Percentiles rank a stretch among this genome's conserved stretches.
phyloP scores from a whole-genome alignment of 1,140 invertebrate genomes.

The Ganaspis sp. region DNA sequence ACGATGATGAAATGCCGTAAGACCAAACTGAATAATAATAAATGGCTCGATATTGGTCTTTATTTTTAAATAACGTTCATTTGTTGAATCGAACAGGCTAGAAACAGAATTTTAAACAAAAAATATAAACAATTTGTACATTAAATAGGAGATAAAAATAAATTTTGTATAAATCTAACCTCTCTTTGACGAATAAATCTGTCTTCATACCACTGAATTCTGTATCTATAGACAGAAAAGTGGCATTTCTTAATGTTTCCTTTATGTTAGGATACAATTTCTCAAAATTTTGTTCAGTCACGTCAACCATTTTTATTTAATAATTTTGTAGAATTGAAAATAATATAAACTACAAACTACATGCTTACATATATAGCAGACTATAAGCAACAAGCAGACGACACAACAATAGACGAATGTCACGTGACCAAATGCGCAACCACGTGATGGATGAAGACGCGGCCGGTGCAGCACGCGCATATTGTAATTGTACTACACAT shows the following conservation, averaged over 20 bases:
- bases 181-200: constrained; percentile 74
- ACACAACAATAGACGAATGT: not conserved
- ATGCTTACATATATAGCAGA: too few species aligned
- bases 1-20: constrained; percentile 80
- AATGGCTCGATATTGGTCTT: constrained; percentile 78
- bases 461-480: too few species aligned
- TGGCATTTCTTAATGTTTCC: constrained; percentile 73
- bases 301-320: constrained; percentile 70
- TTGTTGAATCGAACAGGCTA: constrained; percentile 83
- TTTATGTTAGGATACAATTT: constrained; percentile 75
- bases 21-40: constrained; percentile 80
- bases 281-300: constrained; percentile 77
- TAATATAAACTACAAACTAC: not conserved
- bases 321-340: not conserved
- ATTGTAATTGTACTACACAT: too few species aligned
- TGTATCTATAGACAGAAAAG: constrained; percentile 81
- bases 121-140: constrained; percentile 42
- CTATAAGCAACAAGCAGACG: not conserved
- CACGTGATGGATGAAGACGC: too few species aligned
- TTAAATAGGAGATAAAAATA: constrained; percentile 24
- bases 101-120: constrained; percentile 63
- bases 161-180: constrained; percentile 66
- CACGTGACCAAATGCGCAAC: too few species aligned
- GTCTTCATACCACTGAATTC: constrained; percentile 82
- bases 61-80: constrained; percentile 80